Evolutionary conservation across 2,888 invertebrate genomes (phyloP), one percentile per base, ranked within the genome.

Genomic region (Cheilosia vulpina): DNA sequence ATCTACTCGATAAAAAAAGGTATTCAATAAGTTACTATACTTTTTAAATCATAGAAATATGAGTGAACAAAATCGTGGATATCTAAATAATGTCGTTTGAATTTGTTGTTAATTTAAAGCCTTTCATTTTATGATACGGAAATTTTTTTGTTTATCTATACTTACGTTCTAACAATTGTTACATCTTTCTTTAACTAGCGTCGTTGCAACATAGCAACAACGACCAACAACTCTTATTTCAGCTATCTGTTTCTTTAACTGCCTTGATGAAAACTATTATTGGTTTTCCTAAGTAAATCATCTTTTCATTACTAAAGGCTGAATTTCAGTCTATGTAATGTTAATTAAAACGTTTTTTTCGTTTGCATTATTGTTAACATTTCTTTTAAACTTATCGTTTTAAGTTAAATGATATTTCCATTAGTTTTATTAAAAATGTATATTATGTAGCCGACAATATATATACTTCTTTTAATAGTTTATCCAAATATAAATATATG

Each of bases 261-360:
- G 13, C 38, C 13, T 38, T 31, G 13, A 50, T 55, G 45, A 27
- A 63, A 62, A 53, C 53, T 55, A 68, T 62, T 68, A 50, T 62
- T 31, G 41, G 6, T 43, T 63, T 65, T 71, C 50, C 57, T 57
- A 27, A 52, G 47, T 47, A 55, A 80, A 76, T n/a, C 55, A 52
- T 52, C 58, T 55, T 76, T 17, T 50, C 38, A 81, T 81, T 80
- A 77, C 81, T 58, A 71, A 85, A 85, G 85, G 81, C 85, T 81
- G 85, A 85, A 71, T 85, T n/a, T 85, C 85, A 85, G 85, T 85
- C 85, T 81, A 58, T 76, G 85, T 76, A 80, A 77, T 76, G 60
- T 75, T 50, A 73, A 73, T 65, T 27, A 15, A 38, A 68, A 65
- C 80, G 75, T 65, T 47, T 45, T 45, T 17, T 69, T 60, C 69